Percentiles rank a stretch among this genome's conserved stretches.
Evolutionary conservation across 2,113 vertebrate genomes (phyloP).

Genomic region (Oreocharis arfaki): DNA sequence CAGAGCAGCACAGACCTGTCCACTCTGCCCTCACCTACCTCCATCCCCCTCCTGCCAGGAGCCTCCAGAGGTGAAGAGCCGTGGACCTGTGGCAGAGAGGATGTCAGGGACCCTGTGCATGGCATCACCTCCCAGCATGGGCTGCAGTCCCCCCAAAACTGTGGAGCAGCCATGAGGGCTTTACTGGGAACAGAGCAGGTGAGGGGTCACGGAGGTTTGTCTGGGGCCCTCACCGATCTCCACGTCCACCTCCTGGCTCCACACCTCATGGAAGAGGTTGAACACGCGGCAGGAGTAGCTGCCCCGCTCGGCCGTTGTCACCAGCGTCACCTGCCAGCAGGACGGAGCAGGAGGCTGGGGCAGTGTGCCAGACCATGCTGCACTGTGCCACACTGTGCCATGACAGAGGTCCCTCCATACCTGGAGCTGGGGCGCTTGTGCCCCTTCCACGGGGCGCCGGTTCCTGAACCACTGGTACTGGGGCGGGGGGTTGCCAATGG

Average conservation of each 20-base stretch:
- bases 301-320: conserved; percentile 81
- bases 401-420: neutral
- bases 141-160: neutral
- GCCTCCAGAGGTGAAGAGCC: conserved; percentile 4
- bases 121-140: neutral
- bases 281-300: conserved; percentile 77
- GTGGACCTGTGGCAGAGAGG: neutral
- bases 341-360: neutral
- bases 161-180: neutral
- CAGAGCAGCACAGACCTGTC: neutral
- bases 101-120: neutral
- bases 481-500: conserved; percentile 75
- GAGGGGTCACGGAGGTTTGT: fast-evolving
- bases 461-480: conserved; percentile 86
- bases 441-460: conserved; percentile 46
- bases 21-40: neutral
- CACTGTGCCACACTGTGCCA: fast-evolving
- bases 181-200: neutral
- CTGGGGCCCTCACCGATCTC: conserved; percentile 69
- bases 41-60: conserved; percentile 25
- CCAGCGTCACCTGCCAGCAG: conserved; percentile 37
- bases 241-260: conserved; percentile 72
- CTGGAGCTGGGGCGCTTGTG: conserved; percentile 52
- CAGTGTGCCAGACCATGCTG: fast-evolving
- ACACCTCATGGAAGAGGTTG: conserved; percentile 79